Percentiles rank a stretch among this genome's conserved stretches.
Conservation (phyloP, 2,888 invertebrate genomes). For the Emmelina monodactyla region DNA sequence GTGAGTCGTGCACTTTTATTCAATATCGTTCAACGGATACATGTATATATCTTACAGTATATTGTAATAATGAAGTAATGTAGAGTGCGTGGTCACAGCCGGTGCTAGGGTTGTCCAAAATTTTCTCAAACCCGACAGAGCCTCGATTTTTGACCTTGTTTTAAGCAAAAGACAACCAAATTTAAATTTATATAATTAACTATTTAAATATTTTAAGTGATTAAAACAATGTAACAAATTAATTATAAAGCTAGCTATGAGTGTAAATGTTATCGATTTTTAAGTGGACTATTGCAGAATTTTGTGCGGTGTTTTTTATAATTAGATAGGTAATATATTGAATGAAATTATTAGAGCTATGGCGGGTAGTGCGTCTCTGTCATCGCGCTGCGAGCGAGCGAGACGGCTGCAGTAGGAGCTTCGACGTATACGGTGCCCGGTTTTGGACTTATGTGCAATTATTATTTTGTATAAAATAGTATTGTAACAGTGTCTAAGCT, state of each 20-base stretch:
- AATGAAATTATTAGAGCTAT: slow-evolving; percentile 62
- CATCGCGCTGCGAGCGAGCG: slow-evolving; percentile 23
- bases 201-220: slow-evolving; percentile 62
- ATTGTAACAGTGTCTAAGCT: slow-evolving; percentile 62
- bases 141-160: slow-evolving; percentile 53
- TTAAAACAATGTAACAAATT: slow-evolving; percentile 63
- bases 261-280: slow-evolving; percentile 65
- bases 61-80: too few species aligned
- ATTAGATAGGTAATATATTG: slow-evolving; percentile 69
- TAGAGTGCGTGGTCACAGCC: slow-evolving; percentile 28
- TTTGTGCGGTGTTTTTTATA: slow-evolving; percentile 66
- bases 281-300: slow-evolving; percentile 63
- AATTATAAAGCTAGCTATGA: slow-evolving; percentile 65
- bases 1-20: too few species aligned
- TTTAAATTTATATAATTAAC: slow-evolving; percentile 62
- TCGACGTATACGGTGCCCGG: slow-evolving; percentile 31
- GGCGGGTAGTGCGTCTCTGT: slow-evolving; percentile 41
- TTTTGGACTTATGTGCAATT: slow-evolving; percentile 65
- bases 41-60: too few species aligned
- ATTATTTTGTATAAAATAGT: slow-evolving; percentile 65
- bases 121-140: slow-evolving; percentile 17
- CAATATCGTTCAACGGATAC: too few species aligned
- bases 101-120: slow-evolving; percentile 48
- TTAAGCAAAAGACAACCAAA: slow-evolving; percentile 65
- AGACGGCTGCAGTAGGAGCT: slow-evolving; percentile 23